Evolutionary conservation across 2,113 vertebrate species (phyloP), one percentile per base, ranked within the genome.

Genomic region (Elanus axillaris): DNA sequence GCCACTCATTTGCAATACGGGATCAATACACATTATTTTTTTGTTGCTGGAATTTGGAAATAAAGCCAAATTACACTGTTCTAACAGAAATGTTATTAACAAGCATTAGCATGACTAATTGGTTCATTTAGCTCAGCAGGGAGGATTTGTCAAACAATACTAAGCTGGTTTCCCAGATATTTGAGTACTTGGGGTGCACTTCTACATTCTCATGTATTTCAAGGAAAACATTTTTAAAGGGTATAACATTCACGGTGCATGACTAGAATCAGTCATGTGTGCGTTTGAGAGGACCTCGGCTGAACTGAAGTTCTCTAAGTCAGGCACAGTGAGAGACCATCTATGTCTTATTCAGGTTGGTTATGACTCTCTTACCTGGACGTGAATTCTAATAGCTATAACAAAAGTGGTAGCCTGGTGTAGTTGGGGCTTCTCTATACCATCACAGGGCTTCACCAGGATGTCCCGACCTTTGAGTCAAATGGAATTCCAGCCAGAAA

Each of bases 1-100:
- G 48, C 75, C 71, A 71, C 81, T 86, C 48, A 81, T 94, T 96
- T 88, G 42, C 80, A 56, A 32, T 64, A 31, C 29, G 38, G 60
- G 89, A 95, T 96, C 97, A 86, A 86, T 79, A 87, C 18, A 43
- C 0, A 16, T 47, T 88, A 69, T 94, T 79, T 93, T 86, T 55
- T 63, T 64, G 52, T 64, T 83, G 80, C 68, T 60, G 55, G 71
- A 89, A 94, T 95, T 95, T 88, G 91, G 88, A 96, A 92, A 95
- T 91, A 64, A 94, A 95, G 86, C 78, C 74, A 96, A 93, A 90
- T 78, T 9, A 76, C 63, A 50, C 47, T 25, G 45, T 66, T 85
- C 60, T 47, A 75, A 90, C 58, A 85, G 59, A 85, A 88, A 67
- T 26, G 58, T 45, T 74, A 84, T 36, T 64, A 81, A 36, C 50